Percentiles rank a stretch among this genome's conserved stretches.
These are phyloP conservation scores for Drymonia ruficornis DNA, from an alignment of 2,888 invertebrate species.

Conservation along the genomic window DNA sequence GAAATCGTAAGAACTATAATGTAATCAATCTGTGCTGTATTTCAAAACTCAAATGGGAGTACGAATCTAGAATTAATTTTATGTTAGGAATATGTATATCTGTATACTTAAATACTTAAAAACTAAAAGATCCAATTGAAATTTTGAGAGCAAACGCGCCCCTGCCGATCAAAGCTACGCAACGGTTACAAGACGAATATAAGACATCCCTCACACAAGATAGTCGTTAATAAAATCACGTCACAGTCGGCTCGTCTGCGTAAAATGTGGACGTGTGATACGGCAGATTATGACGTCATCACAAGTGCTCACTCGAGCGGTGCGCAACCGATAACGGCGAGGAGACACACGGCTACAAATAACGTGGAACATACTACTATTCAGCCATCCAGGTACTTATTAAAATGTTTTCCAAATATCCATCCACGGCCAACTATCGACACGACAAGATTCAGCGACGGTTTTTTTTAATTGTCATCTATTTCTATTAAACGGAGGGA, in stretches of 20 bases:
- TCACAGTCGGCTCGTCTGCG: slow-evolving; percentile 43
- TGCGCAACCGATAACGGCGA: slow-evolving; percentile 51
- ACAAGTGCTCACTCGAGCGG: slow-evolving; percentile 63
- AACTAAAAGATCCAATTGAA: neutral
- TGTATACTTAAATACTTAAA: too few relatives aligned
- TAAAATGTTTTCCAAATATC: too few relatives aligned
- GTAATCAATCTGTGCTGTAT: too few relatives aligned
- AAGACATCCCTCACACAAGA: slow-evolving; percentile 13
- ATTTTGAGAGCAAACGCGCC: neutral
- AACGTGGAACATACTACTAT: neutral
- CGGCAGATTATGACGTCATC: slow-evolving; percentile 69
- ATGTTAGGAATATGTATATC: too few relatives aligned
- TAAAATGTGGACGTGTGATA: slow-evolving; percentile 51
- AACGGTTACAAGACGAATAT: neutral
- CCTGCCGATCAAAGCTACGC: neutral
- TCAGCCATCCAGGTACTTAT: too few relatives aligned
- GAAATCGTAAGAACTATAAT: too few relatives aligned
- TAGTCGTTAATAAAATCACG: slow-evolving; percentile 57
- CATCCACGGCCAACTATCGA: too few relatives aligned
- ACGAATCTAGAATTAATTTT: too few relatives aligned
- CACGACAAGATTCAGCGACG: too few relatives aligned
- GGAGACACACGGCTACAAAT: slow-evolving; percentile 26
- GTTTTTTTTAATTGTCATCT: too few relatives aligned
- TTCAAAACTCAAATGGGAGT: too few relatives aligned
- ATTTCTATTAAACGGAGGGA: too few relatives aligned